phyloP scores from a whole-genome alignment of 1,140 invertebrate genomes.

The Danaus plexippus region DNA sequence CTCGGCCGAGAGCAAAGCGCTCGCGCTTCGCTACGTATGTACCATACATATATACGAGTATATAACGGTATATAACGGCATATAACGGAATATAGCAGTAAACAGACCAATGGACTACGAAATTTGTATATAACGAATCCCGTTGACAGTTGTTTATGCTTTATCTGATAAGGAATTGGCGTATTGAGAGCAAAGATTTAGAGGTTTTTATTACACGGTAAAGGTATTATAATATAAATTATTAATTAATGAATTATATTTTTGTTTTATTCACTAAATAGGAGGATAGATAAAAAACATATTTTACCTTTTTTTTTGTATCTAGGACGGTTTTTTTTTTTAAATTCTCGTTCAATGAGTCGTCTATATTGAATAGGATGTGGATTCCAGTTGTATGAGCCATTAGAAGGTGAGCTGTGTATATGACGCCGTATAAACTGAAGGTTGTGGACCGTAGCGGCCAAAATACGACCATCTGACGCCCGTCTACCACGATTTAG shows the following conservation, averaged over 20 bases:
- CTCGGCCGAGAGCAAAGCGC: slow-evolving; percentile 36
- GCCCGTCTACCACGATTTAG: slow-evolving; percentile 35
- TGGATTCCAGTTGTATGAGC: slow-evolving; percentile 3
- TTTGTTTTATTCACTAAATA: no score
- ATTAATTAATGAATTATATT: no score
- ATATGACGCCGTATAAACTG: slow-evolving; percentile 59
- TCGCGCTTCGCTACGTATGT: slow-evolving; percentile 23
- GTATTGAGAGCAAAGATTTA: no score
- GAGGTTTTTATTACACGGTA: no score
- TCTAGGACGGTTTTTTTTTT: no score
- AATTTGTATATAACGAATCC: slow-evolving; percentile 6
- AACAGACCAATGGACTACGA: slow-evolving; percentile 10
- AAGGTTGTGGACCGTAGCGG: slow-evolving; percentile 51
- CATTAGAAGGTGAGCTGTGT: slow-evolving; percentile 29
- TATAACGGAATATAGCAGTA: slow-evolving; percentile 7
- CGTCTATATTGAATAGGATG: no score
- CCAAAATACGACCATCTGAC: slow-evolving; percentile 67
- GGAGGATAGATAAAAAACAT: no score
- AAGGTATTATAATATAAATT: no score
- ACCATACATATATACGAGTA: slow-evolving; percentile 6
- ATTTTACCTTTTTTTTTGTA: no score
- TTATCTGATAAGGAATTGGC: slow-evolving; percentile 1
- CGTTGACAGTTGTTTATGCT: slow-evolving; percentile 15
- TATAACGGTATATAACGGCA: slow-evolving; percentile 8
- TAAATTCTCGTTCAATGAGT: no score